Base-by-base conservation (phyloP, 2,797 vertebrate genomes). In the Rallus crepitans region DNA sequence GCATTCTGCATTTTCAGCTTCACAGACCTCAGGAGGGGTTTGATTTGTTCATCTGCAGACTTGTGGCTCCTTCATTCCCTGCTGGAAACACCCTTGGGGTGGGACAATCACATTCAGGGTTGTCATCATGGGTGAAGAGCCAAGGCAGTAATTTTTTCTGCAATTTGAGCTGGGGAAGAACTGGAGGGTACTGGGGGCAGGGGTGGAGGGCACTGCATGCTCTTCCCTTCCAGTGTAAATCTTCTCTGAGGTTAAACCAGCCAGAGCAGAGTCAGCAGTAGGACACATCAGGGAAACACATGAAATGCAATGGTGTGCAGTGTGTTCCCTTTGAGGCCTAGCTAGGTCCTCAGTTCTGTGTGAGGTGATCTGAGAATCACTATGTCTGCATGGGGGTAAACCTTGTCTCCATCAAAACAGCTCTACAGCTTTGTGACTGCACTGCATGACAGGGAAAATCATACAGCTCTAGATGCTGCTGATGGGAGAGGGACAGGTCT, bases 351-450 rank as follows among this genome's bases (percentile, higher is more conserved):
- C 60, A 70, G 25, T 69, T 73, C 55, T 61, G 18, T 61, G 5
- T 6, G 4, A 81, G 25, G 33, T 69, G 47, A 55, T 63, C 31
- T 14, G 21, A 84, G 63, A 79, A 84, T 20, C n/a, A 69, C 35
- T 9, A 10, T 52, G 45, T 3, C 30, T 1, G 0, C 27, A 30
- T 13, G 17, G 35, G 65, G 30, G 21, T 69, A 50, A 72, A 70
- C 20, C 2, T 14, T 1, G 4, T 81, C 63, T 31, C 35, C 27
- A 0, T 0, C 12, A 3, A 68, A 71, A 40, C 2, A 55, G 18
- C 72, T 61, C 25, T 40, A 27, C 30, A 20, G 42, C 52, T 93
- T 56, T 77, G 47, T 69, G 63, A 13, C 63, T 82, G 37, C 0
- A 1, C 42, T 79, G 35, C 0, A 0, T 64, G 24, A 11, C 52